These are phyloP conservation scores for Catharus minimus DNA, from an alignment of 2,113 vertebrate species.

Conservation along the genomic window DNA sequence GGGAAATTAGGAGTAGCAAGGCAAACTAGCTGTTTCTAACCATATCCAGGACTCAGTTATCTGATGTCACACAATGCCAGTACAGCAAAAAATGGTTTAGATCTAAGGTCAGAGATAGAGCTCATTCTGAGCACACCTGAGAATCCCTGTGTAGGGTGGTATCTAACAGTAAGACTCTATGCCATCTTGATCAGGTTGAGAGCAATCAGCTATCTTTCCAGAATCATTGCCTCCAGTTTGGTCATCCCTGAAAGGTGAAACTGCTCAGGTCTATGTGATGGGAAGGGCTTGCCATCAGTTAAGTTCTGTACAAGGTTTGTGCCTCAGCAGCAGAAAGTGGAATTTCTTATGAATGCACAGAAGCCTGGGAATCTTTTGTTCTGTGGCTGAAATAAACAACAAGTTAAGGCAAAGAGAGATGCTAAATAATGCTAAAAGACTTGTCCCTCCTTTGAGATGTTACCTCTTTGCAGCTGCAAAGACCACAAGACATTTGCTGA, in stretches of 20 bases:
- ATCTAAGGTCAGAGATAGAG: not conserved
- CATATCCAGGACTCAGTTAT: not conserved
- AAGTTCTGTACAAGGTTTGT: not conserved
- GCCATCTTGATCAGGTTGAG: not conserved
- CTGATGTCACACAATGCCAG: not conserved
- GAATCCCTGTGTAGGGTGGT: not conserved
- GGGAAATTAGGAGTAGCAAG: slow-evolving; percentile 1
- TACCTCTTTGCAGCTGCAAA: not conserved
- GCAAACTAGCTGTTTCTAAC: not conserved
- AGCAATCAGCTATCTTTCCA: not conserved
- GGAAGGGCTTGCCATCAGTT: not conserved
- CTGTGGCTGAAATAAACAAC: not conserved
- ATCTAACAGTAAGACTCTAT: not conserved
- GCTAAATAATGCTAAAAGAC: not conserved
- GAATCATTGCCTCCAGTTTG: not conserved
- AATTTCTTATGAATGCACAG: not conserved
- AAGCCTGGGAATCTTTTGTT: not conserved
- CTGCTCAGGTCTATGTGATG: not conserved
- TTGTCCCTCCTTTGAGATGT: slow-evolving; percentile 7
- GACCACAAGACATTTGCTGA: not conserved
- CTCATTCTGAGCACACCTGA: not conserved
- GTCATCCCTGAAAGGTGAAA: not conserved
- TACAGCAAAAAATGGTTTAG: not conserved
- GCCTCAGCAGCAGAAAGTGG: not conserved
- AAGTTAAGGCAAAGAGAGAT: slow-evolving; percentile 23